Evolutionary conservation across 2,888 invertebrate species (phyloP).

Genomic region (Pollenia amentaria): DNA sequence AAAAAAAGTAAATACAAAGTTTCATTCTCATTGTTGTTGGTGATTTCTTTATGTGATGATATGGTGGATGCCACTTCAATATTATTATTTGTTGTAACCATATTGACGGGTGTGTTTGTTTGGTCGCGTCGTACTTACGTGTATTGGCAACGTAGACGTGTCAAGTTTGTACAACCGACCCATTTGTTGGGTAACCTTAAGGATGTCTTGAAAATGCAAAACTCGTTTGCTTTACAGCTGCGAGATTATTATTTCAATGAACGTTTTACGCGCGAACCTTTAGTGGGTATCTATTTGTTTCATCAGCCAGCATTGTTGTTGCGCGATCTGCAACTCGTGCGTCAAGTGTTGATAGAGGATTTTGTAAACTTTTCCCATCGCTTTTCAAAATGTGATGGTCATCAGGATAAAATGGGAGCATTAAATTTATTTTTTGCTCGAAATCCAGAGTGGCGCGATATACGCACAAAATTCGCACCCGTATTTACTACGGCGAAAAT

Average conservation of each 20-base stretch:
- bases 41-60: slow-evolving; percentile 55
- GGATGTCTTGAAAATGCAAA: slow-evolving; percentile 81
- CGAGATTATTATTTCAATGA: slow-evolving; percentile 83
- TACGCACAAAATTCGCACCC: slow-evolving; percentile 85
- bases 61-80: slow-evolving; percentile 82
- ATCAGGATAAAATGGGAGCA: slow-evolving; percentile 84
- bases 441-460: slow-evolving; percentile 85
- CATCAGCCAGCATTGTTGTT: slow-evolving; percentile 85
- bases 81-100: slow-evolving; percentile 79
- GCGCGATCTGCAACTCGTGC: slow-evolving; percentile 85
- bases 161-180: slow-evolving; percentile 83
- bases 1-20: too few species aligned
- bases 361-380: slow-evolving; percentile 84
- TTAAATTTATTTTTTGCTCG: slow-evolving; percentile 84
- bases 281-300: slow-evolving; percentile 85
- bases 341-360: slow-evolving; percentile 85
- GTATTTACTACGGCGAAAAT: slow-evolving; percentile 84
- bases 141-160: slow-evolving; percentile 83
- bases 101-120: slow-evolving; percentile 79
- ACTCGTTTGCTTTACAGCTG: slow-evolving; percentile 81
- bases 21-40: slow-evolving; percentile 33
- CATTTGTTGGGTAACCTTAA: slow-evolving; percentile 84
- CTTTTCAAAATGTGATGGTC: slow-evolving; percentile 80
- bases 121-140: slow-evolving; percentile 84
- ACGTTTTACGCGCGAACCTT: slow-evolving; percentile 77